Percentiles rank a stretch among this genome's conserved stretches.
These are phyloP conservation scores for Pocillopora grandis DNA, from an alignment of 92 coral and sea anemone species.

Conservation along the genomic window DNA sequence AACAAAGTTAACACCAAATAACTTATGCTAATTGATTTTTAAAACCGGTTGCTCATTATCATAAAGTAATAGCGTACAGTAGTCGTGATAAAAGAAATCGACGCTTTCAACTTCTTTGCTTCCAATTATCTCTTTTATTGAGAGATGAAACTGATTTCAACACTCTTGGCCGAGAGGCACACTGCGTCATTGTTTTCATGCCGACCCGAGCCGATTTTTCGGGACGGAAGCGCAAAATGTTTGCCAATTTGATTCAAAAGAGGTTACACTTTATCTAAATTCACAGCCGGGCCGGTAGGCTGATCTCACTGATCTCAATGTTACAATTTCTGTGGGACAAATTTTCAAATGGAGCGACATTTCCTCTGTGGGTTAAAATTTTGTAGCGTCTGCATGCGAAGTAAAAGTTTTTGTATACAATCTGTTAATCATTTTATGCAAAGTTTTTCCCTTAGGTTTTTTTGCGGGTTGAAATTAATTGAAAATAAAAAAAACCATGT, in stretches of 20 bases:
- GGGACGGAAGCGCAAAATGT: no score
- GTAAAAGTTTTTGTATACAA: no score
- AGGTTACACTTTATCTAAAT: no score
- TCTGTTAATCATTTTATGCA: background rate
- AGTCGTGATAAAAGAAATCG: background rate
- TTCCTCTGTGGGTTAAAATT: no score
- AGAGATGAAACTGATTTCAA: background rate
- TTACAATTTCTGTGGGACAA: no score
- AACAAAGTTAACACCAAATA: slow-evolving; percentile 17
- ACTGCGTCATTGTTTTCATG: background rate
- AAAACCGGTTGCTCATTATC: background rate
- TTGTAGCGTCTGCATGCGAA: no score
- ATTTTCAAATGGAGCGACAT: no score
- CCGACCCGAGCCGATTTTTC: background rate
- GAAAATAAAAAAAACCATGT: background rate
- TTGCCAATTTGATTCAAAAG: no score
- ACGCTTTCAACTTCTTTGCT: background rate
- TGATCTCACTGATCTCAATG: no score
- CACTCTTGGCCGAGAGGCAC: background rate
- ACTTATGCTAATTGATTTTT: slow-evolving; percentile 35
- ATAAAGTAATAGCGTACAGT: slow-evolving; percentile 29
- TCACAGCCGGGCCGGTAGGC: no score
- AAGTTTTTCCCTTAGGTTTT: background rate
- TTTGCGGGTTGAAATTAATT: background rate
- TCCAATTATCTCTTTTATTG: background rate